phyloP scores from a whole-genome alignment of 2,888 invertebrate species.

The Cryptocheilus praepositus region DNA sequence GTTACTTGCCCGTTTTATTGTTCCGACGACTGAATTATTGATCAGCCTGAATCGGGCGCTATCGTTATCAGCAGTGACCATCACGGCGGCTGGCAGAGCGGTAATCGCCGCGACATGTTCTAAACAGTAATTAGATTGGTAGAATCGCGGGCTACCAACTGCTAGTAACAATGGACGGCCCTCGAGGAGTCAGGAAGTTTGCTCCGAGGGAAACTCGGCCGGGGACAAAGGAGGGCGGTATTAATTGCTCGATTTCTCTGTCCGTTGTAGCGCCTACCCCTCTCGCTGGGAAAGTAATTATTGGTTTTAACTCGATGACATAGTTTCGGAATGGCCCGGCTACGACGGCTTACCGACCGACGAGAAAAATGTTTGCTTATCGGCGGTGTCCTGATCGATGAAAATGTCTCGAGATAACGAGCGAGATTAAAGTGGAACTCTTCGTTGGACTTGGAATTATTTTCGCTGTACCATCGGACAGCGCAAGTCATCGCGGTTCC shows the following conservation, averaged over 20 bases:
- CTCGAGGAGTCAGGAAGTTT: conserved; percentile 43
- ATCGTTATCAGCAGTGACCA: too few species aligned
- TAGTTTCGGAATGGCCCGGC: conserved; percentile 28
- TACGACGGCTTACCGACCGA: conserved; percentile 31
- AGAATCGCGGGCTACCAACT: conserved; percentile 40
- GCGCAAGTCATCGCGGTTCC: too few species aligned
- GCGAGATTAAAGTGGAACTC: conserved; percentile 13
- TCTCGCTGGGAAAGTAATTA: conserved; percentile 50
- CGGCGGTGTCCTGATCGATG: conserved; percentile 28
- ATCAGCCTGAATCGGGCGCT: too few species aligned
- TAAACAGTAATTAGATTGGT: conserved; percentile 40
- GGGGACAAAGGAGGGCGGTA: conserved; percentile 50
- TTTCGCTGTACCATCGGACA: too few species aligned
- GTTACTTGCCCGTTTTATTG: too few species aligned
- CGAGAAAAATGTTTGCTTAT: conserved; percentile 43
- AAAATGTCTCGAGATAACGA: conserved; percentile 7
- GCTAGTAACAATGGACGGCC: conserved; percentile 44
- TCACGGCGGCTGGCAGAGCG: too few species aligned
- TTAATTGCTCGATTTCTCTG: conserved; percentile 57
- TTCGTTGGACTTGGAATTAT: too few species aligned
- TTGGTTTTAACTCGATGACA: conserved; percentile 49
- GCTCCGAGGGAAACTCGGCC: conserved; percentile 44
- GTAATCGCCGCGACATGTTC: conserved; percentile 19
- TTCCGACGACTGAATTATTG: too few species aligned
- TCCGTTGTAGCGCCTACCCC: conserved; percentile 25